These are phyloP conservation scores for Lycaena phlaeas DNA, from an alignment of 2,888 invertebrate species.

Conservation along the genomic window DNA sequence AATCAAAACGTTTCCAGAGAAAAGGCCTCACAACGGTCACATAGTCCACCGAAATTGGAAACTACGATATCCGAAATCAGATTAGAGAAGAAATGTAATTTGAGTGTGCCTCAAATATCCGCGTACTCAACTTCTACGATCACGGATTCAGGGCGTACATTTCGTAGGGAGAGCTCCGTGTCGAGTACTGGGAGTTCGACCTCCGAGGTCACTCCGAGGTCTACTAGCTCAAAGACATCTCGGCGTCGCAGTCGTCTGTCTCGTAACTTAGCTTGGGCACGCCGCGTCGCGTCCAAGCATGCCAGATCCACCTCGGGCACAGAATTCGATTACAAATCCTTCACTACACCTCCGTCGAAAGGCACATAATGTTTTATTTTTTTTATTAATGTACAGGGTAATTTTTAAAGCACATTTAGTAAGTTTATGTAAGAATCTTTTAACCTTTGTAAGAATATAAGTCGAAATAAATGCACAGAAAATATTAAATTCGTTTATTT, in stretches of 20 bases:
- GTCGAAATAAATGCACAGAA: slow-evolving; percentile 3
- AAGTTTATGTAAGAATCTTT: slow-evolving; percentile 46
- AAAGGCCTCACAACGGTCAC: slow-evolving; percentile 17
- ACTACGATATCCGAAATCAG: slow-evolving; percentile 46
- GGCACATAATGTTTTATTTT: slow-evolving; percentile 25
- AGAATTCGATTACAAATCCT: slow-evolving; percentile 37
- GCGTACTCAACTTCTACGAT: slow-evolving; percentile 38
- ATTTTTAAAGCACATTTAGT: slow-evolving; percentile 36
- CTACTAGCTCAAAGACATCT: not conserved
- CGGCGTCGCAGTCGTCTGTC: slow-evolving; percentile 29
- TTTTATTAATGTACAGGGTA: slow-evolving; percentile 29
- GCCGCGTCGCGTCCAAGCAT: slow-evolving; percentile 33
- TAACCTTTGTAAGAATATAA: slow-evolving; percentile 33
- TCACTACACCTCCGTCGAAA: slow-evolving; percentile 31
- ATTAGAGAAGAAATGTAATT: slow-evolving; percentile 24
- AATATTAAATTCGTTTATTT: slow-evolving; percentile 6
- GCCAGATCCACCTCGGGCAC: slow-evolving; percentile 31
- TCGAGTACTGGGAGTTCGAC: slow-evolving; percentile 36
- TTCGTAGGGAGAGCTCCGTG: slow-evolving; percentile 30
- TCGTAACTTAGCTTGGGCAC: slow-evolving; percentile 46
- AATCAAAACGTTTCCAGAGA: not conserved
- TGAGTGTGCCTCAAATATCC: slow-evolving; percentile 18
- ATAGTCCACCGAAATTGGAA: slow-evolving; percentile 49
- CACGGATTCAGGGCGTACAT: slow-evolving; percentile 33
- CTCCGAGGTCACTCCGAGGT: slow-evolving; percentile 17